These are phyloP conservation scores for Eumacrocentrus americanus DNA, from an alignment of 2,888 invertebrate species.

Conservation along the genomic window DNA sequence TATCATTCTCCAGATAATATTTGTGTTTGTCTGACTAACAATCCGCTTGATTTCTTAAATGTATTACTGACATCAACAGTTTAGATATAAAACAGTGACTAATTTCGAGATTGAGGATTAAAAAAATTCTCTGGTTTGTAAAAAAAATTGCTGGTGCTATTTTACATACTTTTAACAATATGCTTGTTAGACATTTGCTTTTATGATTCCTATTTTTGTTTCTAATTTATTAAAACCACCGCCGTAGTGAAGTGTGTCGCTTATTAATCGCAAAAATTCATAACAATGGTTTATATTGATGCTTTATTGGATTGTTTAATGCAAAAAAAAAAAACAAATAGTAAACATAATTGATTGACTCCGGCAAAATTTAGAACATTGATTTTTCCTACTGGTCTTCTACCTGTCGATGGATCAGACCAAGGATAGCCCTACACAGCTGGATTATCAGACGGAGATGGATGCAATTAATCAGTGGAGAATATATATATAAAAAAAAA, in stretches of 20 bases:
- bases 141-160: background rate
- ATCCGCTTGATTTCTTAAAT: constrained; percentile 20
- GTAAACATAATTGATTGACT: constrained; percentile 32
- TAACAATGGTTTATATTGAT: constrained; percentile 10
- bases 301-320: constrained; percentile 11
- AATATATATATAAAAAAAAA: constrained; percentile 24
- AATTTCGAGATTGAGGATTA: background rate
- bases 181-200: too few relatives aligned
- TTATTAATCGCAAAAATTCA: constrained; percentile 18
- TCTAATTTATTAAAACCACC: background rate
- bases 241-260: constrained; percentile 20
- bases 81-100: constrained; percentile 5
- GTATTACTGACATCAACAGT: background rate
- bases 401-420: constrained; percentile 26
- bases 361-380: constrained; percentile 31
- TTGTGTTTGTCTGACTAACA: constrained; percentile 35
- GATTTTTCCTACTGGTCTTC: constrained; percentile 30
- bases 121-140: background rate
- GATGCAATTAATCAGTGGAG: constrained; percentile 27
- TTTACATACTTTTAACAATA: too few relatives aligned
- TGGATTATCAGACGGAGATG: constrained; percentile 32
- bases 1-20: constrained; percentile 9
- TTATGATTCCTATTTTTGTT: too few relatives aligned
- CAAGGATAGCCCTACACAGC: constrained; percentile 26
- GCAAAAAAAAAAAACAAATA: constrained; percentile 7